A percentile compares a stretch with the other conserved stretches of the same genome.
These are phyloP conservation scores for Zophobas morio DNA, from an alignment of 1,140 invertebrate genomes.

Conservation along the genomic window DNA sequence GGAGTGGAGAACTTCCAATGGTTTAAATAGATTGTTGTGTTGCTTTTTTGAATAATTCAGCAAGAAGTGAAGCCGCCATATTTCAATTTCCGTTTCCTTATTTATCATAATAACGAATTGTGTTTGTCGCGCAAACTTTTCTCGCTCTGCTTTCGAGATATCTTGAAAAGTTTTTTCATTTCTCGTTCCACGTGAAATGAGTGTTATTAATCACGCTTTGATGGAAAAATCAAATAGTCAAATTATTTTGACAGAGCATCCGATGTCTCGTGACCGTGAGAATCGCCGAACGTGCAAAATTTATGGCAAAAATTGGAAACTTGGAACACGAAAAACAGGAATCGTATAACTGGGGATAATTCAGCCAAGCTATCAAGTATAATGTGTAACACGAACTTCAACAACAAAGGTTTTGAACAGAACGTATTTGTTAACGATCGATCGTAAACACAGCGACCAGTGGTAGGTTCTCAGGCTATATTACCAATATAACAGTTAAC, in stretches of 20 bases:
- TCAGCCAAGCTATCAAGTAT: neutral
- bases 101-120: neutral
- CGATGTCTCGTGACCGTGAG: no score
- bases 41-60: neutral
- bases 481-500: slow-evolving; percentile 16
- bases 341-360: neutral
- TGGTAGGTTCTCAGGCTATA: slow-evolving; percentile 26
- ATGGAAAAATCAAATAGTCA: no score
- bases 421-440: slow-evolving; percentile 31
- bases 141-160: neutral
- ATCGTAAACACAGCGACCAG: slow-evolving; percentile 17
- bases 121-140: neutral
- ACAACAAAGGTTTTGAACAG: slow-evolving; percentile 3
- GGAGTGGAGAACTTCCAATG: neutral
- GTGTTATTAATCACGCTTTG: no score
- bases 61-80: neutral
- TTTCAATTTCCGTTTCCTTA: neutral
- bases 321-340: neutral
- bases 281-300: no score
- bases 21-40: neutral
- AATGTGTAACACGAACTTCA: slow-evolving; percentile 6
- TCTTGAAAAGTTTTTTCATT: neutral
- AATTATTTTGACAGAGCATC: no score
- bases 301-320: neutral
- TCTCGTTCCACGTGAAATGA: neutral